Conservation (phyloP, 2,888 invertebrate species). For the Himalopsyche tibetana region DNA sequence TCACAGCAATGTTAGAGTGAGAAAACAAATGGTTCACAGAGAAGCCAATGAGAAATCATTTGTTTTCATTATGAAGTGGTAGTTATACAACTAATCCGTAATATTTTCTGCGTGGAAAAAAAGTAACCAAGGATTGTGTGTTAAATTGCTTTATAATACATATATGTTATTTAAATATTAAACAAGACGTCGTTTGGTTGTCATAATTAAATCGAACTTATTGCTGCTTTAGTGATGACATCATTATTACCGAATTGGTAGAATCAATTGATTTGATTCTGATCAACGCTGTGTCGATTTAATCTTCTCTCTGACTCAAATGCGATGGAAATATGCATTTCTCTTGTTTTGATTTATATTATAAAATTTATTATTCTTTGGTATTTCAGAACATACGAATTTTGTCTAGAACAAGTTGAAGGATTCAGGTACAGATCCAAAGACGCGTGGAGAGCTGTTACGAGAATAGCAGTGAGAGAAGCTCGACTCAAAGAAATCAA, state of each 20-base stretch:
- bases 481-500: constrained; percentile 97
- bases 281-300: constrained; percentile 67
- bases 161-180: neutral
- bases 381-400: constrained; percentile 88
- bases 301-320: constrained; percentile 75
- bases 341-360: neutral
- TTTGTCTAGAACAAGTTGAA: constrained; percentile 96
- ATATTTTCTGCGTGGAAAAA: too few species aligned
- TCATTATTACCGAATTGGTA: constrained; percentile 62
- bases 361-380: constrained; percentile 33
- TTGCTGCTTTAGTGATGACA: constrained; percentile 63
- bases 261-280: constrained; percentile 54
- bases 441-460: constrained; percentile 97
- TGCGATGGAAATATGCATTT: neutral
- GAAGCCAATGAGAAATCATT: too few species aligned
- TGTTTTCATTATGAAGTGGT: too few species aligned
- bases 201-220: neutral
- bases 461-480: constrained; percentile 94
- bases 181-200: constrained; percentile 39
- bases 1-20: too few species aligned
- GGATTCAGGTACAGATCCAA: constrained; percentile 95
- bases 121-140: too few species aligned
- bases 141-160: too few species aligned
- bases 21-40: too few species aligned
- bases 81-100: too few species aligned